A percentile compares a stretch with the other conserved stretches of the same genome.
Evolutionary conservation across 2,888 invertebrate genomes (phyloP).

Genomic region (Sclerodermus sp.): DNA sequence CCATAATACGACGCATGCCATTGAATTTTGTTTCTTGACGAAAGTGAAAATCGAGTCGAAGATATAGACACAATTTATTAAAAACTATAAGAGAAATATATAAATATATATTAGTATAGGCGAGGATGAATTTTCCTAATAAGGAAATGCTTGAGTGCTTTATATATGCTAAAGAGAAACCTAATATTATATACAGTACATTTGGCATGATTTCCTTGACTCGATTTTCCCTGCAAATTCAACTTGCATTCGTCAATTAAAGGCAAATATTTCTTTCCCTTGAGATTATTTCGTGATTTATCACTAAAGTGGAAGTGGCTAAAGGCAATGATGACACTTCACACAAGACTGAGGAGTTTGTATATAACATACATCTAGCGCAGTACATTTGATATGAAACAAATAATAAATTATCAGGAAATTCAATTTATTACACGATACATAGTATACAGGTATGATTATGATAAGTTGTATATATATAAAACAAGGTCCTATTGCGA

Average conservation of each 20-base stretch:
- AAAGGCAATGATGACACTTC: constrained; percentile 5
- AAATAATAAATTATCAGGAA: constrained; percentile 17
- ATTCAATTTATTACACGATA: constrained; percentile 19
- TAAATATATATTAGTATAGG: too few relatives aligned
- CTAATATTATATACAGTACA: background rate
- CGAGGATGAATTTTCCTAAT: too few relatives aligned
- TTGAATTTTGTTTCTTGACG: too few relatives aligned
- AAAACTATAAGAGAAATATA: too few relatives aligned
- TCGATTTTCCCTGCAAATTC: constrained; percentile 1
- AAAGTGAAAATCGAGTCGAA: too few relatives aligned
- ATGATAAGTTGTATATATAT: constrained; percentile 26
- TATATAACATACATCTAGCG: constrained; percentile 30
- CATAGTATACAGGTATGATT: constrained; percentile 12
- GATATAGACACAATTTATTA: too few relatives aligned
- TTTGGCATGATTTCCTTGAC: constrained; percentile 2
- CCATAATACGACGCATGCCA: too few relatives aligned
- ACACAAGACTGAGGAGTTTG: constrained; percentile 41
- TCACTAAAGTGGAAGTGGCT: background rate
- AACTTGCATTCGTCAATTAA: too few relatives aligned
- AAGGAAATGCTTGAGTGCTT: too few relatives aligned
- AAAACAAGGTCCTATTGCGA: constrained; percentile 21
- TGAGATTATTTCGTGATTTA: too few relatives aligned
- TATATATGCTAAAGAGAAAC: too few relatives aligned
- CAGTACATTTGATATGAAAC: constrained; percentile 33
- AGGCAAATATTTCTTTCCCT: too few relatives aligned